Evolutionary conservation across 2,113 vertebrate genomes (phyloP), one percentile per base, ranked within the genome.

Genomic region (Neopipo cinnamomea): DNA sequence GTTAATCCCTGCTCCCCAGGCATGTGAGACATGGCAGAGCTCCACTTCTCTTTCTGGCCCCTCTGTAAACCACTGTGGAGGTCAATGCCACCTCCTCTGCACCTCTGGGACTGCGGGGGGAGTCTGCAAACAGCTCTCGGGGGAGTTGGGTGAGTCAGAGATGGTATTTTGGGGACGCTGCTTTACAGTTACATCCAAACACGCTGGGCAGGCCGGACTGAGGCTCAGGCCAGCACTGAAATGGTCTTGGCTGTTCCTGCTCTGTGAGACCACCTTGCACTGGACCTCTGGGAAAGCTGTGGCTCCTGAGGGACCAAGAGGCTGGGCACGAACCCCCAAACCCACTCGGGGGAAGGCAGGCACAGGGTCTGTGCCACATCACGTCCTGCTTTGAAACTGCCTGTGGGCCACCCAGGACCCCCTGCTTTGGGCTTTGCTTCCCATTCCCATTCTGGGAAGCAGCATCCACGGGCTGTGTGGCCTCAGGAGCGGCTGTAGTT

Each of bases 51-150:
- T 12, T 25, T 39, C 47, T 62, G 14, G 30, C 61, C 88, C 15
- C 0, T 41, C 78, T n/a, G 28, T 14, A 31, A 58, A 21, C 0
- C 2, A 9, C 59, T 5, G 1, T 0, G 2, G 55, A 27, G 66
- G 37, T 20, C 18, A 10, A 6, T 1, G 55, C 16, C 23, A 4
- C 56, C 50, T 39, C 17, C 55, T 37, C 27, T 17, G 22, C 28
- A 2, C 53, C 70, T 10, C 3, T 12, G 59, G 91, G 47, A 21
- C 42, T 2, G 1, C 1, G 3, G 8, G 3, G 56, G 58, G 33
- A 59, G 12, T 18, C 20, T 53, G 28, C 33, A 15, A 50, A 35
- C 4, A 41, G 28, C 37, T 27, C 63, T 4, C 1, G 22, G 17
- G 46, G 8, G 20, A 14, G 22, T 2, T 0, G 11, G 31, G 37